These are phyloP conservation scores for Listronotus bonariensis DNA, from an alignment of 1,140 invertebrate species.

Conservation along the genomic window DNA sequence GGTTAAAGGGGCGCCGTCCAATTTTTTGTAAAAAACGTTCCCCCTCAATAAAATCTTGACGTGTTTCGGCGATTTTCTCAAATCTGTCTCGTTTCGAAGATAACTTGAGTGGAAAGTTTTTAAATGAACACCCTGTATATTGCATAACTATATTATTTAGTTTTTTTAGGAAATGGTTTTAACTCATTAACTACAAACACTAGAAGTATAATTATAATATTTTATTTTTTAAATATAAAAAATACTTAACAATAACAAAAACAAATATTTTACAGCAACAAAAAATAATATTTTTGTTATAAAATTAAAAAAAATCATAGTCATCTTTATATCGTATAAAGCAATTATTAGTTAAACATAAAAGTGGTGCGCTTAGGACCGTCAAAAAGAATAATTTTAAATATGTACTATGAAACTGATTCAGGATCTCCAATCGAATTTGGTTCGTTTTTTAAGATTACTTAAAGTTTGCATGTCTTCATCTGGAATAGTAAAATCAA, in stretches of 20 bases:
- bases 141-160: too few relatives aligned
- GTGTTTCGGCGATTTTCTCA: too few relatives aligned
- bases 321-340: too few relatives aligned
- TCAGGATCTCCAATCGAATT: slow-evolving; percentile 78
- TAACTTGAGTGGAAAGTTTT: too few relatives aligned
- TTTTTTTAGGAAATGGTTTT: too few relatives aligned
- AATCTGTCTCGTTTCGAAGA: too few relatives aligned
- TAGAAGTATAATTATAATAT: background rate
- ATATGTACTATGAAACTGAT: slow-evolving; percentile 49
- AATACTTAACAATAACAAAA: background rate
- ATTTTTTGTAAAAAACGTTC: too few relatives aligned
- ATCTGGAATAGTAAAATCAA: slow-evolving; percentile 66
- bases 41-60: too few relatives aligned
- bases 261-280: background rate
- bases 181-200: too few relatives aligned
- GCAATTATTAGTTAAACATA: too few relatives aligned
- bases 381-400: background rate
- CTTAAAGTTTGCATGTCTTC: slow-evolving; percentile 64
- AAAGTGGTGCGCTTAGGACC: background rate
- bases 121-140: too few relatives aligned
- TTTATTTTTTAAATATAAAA: background rate
- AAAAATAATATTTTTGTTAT: slow-evolving; percentile 2
- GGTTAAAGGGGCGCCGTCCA: too few relatives aligned
- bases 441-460: slow-evolving; percentile 59
- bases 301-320: background rate